phyloP scores from a whole-genome alignment of 2,888 invertebrate genomes.

The Synergus gifuensis region DNA sequence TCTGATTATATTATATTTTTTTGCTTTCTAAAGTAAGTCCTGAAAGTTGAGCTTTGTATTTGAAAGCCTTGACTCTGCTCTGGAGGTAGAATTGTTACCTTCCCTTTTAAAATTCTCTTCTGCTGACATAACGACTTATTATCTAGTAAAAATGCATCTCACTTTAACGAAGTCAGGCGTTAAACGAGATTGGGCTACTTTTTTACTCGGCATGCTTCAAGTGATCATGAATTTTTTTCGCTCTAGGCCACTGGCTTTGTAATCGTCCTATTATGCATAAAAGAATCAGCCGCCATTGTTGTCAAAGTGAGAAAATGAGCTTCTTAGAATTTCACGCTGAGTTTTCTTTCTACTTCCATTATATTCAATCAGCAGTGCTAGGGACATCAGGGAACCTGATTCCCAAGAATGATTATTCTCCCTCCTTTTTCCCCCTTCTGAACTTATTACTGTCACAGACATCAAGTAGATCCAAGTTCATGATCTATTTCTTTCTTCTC shows the following conservation, averaged over 20 bases:
- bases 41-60: neutral
- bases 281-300: constrained; percentile 25
- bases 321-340: neutral
- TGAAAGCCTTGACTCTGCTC: neutral
- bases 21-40: too few relatives aligned
- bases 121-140: neutral
- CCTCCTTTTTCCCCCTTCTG: neutral
- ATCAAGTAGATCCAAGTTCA: neutral
- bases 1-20: too few relatives aligned
- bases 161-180: constrained; percentile 7
- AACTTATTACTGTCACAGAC: neutral
- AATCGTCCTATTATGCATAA: constrained; percentile 13
- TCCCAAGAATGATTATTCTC: neutral
- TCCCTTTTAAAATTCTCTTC: neutral
- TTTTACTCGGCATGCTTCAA: constrained; percentile 2
- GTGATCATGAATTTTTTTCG: constrained; percentile 21
- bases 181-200: neutral
- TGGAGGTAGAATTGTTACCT: neutral
- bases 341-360: neutral
- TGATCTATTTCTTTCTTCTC: constrained; percentile 17
- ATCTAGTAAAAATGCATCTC: neutral
- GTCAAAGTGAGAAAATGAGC: constrained; percentile 22
- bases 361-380: constrained; percentile 7
- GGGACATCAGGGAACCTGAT: neutral
- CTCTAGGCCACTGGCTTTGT: neutral